Base-by-base conservation (phyloP, 2,888 invertebrate genomes). In the Cerastis rubricosa region DNA sequence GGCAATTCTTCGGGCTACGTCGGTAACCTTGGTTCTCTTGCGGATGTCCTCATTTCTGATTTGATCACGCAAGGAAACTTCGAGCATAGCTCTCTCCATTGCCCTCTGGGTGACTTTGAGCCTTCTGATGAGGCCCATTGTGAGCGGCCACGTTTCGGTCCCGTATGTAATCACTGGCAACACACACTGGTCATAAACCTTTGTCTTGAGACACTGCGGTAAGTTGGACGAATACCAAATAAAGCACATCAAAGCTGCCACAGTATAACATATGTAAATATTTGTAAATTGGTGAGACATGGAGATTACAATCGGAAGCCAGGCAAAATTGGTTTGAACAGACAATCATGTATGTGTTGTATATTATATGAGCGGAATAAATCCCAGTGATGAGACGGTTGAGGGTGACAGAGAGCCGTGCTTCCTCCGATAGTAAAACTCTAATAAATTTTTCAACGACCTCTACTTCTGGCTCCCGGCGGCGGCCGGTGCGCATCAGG, bases 271-370 rank as follows among this genome's bases (percentile, higher is more conserved):
- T 85, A 86, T 81, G 78, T 78, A 81, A 86, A 84, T 79, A 72
- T 78, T 83, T 79, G 72, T 79, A 86, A 75, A 79, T 84, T 80
- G 71, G 61, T 17, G n/a, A 51, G 25, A 59, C 40, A 51, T 35
- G 40, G 64, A 71, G 61, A 75, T 84, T 79, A 74, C 71, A 84
- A 84, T 80, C 75, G 87, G 85, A 84, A 71, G 80, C 85, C 80
- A 49, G 22, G 57, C 59, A 51, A 35, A 76, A 87, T 84, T 84
- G 71, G 68, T 83, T 83, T 63, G 45, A 72, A 68, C 59, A 71
- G 61, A 66, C 47, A 69, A 63, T 71, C 63, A 71, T 63, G 51
- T 51, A 54, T 65, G 64, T 74, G 61, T 76, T 76, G 63, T 80
- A 72, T 76, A 71, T 65, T 77, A 71, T 71, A 74, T 67, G 82